These are phyloP conservation scores for Melinaea menophilus DNA, from an alignment of 2,888 invertebrate genomes.

Conservation along the genomic window DNA sequence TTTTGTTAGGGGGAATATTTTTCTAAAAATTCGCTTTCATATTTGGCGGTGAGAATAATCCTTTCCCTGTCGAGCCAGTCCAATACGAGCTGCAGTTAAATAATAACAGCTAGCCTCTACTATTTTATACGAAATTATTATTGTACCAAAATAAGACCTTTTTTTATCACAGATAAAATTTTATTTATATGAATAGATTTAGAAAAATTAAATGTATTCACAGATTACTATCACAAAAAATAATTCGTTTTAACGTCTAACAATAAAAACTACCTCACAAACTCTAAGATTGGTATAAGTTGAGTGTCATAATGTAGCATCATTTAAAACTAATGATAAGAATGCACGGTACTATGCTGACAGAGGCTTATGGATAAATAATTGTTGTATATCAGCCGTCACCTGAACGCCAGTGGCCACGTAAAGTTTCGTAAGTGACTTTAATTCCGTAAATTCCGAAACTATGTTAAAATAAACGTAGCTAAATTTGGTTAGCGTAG, in stretches of 20 bases:
- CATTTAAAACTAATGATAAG: conserved; percentile 2
- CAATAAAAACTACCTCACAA: neutral
- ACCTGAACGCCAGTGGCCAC: conserved; percentile 14
- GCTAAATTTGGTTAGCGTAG: conserved; percentile 21
- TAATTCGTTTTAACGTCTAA: neutral
- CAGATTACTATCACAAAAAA: too few species aligned
- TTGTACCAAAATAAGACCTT: too few species aligned
- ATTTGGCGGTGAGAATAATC: too few species aligned
- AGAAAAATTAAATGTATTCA: too few species aligned
- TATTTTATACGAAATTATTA: too few species aligned
- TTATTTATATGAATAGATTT: too few species aligned
- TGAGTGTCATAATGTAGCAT: neutral
- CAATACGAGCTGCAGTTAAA: too few species aligned
- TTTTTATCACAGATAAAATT: too few species aligned
- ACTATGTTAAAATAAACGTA: conserved; percentile 38
- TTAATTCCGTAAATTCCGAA: conserved; percentile 30
- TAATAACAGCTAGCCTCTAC: too few species aligned
- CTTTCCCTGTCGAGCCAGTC: too few species aligned
- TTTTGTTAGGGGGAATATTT: too few species aligned
- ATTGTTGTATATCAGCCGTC: conserved; percentile 20
- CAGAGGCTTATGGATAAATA: conserved; percentile 12
- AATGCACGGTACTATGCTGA: conserved; percentile 1
- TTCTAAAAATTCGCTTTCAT: too few species aligned
- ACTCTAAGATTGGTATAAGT: neutral
- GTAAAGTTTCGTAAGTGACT: conserved; percentile 30